These are phyloP conservation scores for Vidua macroura DNA, from an alignment of 2,113 vertebrate species.

Conservation along the genomic window DNA sequence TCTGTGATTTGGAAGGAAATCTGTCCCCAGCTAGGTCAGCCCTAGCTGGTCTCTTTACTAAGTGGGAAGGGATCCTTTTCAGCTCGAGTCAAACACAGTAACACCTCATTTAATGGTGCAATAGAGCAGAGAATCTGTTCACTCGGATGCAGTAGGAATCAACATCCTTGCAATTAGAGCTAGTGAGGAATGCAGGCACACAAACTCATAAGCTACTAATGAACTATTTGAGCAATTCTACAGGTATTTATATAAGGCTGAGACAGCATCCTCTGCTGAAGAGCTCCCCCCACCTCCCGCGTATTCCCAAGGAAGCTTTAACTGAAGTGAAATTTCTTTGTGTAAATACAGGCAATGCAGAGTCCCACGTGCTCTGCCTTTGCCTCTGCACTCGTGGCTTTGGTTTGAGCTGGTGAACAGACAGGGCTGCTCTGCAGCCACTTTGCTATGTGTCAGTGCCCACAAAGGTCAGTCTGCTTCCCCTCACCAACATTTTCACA, in stretches of 20 bases:
- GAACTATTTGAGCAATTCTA: slow-evolving; percentile 50
- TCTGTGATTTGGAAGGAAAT: slow-evolving; percentile 56
- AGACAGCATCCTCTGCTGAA: background rate
- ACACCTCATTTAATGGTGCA: slow-evolving; percentile 63
- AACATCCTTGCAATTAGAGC: slow-evolving; percentile 46
- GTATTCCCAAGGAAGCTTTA: background rate
- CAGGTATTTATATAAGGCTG: slow-evolving; percentile 55
- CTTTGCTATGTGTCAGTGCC: background rate
- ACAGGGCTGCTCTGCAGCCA: background rate
- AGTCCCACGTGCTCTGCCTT: background rate
- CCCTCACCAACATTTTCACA: background rate
- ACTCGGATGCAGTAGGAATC: background rate
- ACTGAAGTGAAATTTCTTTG: background rate
- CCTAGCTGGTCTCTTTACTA: slow-evolving; percentile 13
- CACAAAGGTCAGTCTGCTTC: background rate
- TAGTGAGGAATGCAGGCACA: background rate
- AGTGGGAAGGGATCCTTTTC: slow-evolving; percentile 30
- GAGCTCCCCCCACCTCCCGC: background rate
- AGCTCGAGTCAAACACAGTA: slow-evolving; percentile 8
- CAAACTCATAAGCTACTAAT: slow-evolving; percentile 47
- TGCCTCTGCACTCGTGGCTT: background rate
- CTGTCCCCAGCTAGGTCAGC: slow-evolving; percentile 64
- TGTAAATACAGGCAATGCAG: background rate
- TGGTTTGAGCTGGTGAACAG: background rate
- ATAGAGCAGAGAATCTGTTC: slow-evolving; percentile 42